A percentile compares a stretch with the other conserved stretches of the same genome.
phyloP scores from a whole-genome alignment of 2,888 invertebrate genomes.

The Cataglyphis cursor region DNA sequence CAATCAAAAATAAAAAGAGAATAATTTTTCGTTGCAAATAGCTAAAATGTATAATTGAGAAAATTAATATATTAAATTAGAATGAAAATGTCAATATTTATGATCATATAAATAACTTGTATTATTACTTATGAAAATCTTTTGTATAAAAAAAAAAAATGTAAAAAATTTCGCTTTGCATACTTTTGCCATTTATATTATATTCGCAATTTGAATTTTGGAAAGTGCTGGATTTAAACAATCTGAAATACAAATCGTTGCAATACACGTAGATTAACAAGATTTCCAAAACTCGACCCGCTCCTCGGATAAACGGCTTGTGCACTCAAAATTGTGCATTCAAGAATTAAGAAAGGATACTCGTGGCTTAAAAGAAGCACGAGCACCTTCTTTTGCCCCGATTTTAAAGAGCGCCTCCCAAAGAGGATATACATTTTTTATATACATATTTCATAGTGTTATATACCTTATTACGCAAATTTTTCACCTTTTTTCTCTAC shows the following conservation, averaged over 20 bases:
- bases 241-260: not conserved
- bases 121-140: not conserved
- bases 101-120: not conserved
- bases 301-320: not conserved
- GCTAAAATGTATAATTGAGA: not conserved
- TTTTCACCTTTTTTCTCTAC: not conserved
- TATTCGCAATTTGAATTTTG: not conserved
- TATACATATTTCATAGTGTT: slow-evolving; percentile 40
- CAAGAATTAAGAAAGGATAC: not conserved
- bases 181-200: not conserved
- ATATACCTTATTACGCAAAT: slow-evolving; percentile 32
- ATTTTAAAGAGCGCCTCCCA: not conserved
- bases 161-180: not conserved
- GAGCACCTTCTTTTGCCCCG: not conserved
- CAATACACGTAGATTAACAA: not conserved
- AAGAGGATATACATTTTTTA: not conserved
- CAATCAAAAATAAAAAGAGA: not conserved
- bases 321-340: not conserved
- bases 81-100: not conserved
- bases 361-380: not conserved
- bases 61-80: not conserved
- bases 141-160: not conserved
- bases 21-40: not conserved
- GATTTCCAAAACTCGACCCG: slow-evolving; percentile 11
- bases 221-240: not conserved